Conservation (phyloP, 2,888 invertebrate species). For the Idaea biselata region DNA sequence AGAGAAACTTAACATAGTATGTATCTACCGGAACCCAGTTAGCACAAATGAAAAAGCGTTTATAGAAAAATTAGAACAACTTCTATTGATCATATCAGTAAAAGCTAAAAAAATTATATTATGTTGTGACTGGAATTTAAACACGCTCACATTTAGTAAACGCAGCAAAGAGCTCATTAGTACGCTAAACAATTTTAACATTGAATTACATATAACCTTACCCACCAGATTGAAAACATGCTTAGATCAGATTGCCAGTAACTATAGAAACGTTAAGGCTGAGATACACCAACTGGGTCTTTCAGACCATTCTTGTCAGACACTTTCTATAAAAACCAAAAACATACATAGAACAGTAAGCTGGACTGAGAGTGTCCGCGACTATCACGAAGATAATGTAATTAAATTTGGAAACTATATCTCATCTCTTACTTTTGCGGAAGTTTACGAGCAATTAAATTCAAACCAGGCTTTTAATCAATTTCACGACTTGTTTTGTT, state of each 20-base stretch:
- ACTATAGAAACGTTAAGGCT: background rate
- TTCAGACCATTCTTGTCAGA: background rate
- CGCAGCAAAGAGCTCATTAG: too few relatives aligned
- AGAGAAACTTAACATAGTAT: background rate
- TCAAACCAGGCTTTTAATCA: background rate
- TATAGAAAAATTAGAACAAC: background rate
- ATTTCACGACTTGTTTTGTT: background rate
- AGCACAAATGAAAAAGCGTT: background rate
- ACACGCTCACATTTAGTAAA: background rate
- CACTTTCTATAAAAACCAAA: background rate
- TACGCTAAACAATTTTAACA: background rate
- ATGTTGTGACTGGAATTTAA: background rate
- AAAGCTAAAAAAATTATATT: background rate
- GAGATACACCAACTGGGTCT: background rate
- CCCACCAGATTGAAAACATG: background rate
- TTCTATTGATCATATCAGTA: background rate
- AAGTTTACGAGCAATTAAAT: background rate
- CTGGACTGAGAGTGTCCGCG: background rate
- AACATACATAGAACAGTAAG: background rate
- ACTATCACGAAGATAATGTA: background rate
- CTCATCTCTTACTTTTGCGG: background rate
- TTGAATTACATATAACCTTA: background rate
- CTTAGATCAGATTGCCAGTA: background rate
- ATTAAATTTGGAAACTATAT: background rate
- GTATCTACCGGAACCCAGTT: background rate